These are phyloP conservation scores for Labrus mixtus DNA, from an alignment of 2,113 vertebrate genomes.

Conservation along the genomic window DNA sequence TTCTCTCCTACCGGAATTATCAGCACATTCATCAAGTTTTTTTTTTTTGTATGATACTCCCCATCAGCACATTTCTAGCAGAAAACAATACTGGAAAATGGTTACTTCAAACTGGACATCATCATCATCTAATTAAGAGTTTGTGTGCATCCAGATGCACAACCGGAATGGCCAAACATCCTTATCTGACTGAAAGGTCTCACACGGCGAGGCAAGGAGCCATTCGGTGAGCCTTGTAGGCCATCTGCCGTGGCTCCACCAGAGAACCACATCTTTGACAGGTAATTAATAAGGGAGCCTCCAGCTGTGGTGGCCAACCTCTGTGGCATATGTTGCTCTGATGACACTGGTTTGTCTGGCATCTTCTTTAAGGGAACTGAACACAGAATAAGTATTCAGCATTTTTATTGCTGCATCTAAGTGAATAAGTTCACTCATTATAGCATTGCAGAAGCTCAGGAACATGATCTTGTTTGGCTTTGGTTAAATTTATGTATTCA, in stretches of 20 bases:
- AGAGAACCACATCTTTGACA: conserved; percentile 77
- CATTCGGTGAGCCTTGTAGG: conserved; percentile 48
- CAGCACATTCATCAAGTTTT: conserved; percentile 6
- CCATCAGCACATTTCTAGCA: conserved; percentile 40
- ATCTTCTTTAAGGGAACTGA: conserved; percentile 29
- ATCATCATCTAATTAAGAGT: conserved; percentile 15
- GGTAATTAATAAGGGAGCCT: conserved; percentile 80
- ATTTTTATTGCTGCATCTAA: neutral
- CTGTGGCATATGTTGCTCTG: conserved; percentile 77
- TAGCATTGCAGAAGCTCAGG: neutral
- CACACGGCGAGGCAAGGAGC: conserved; percentile 25
- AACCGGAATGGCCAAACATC: conserved; percentile 13
- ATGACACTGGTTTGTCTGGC: conserved; percentile 59
- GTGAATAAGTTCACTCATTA: neutral
- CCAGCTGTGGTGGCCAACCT: conserved; percentile 72
- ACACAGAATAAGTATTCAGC: neutral
- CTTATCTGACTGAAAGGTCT: conserved; percentile 26
- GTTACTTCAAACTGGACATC: neutral
- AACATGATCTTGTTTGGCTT: neutral
- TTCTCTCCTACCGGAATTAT: conserved; percentile 41
- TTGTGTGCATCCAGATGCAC: conserved; percentile 11
- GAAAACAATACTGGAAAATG: conserved; percentile 5
- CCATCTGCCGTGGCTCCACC: conserved; percentile 77
- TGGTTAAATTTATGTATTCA: neutral
- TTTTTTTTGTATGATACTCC: neutral